Evolutionary conservation across 2,888 invertebrate species (phyloP), one percentile per base, ranked within the genome.

Genomic region (Sesia bembeciformis): DNA sequence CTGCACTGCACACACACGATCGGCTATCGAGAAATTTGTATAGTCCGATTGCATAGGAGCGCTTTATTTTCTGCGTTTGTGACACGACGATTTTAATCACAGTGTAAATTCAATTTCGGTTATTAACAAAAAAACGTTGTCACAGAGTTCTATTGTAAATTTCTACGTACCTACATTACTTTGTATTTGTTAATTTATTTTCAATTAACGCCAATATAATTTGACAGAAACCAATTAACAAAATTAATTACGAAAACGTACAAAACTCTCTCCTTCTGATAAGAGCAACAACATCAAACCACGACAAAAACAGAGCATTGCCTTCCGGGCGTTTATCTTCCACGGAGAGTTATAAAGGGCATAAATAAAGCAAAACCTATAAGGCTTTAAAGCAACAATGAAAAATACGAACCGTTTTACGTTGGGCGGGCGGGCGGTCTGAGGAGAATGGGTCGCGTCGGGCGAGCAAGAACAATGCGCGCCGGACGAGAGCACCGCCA

Each of bases 341-440:
- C 72, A 79, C 76, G 70, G 72, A 72, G 76, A 79, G 80, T 81
- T 82, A 87, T 84, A 85, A 84, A 84, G 79, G 78, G 79, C 79
- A 81, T 83, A 87, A 87, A 88, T 85, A 87, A 86, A 86, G 78
- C 77, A 87, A 84, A 87, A 87, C 84, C 86, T 87, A 87, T 87
- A 87, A 86, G 83, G 81, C 78, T 86, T 83, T 84, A 85, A 81
- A 86, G 84, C 83, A 87, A 87, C 88, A 87, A 87, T 87, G 87
- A 89, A 88, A 88, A 88, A 88, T 88, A 88, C 88, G 84, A 80
- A 88, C 88, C 87, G 85, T 84, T 87, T 85, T 82, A 78, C 76
- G 84, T 76, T 62, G 79, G 78, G 76, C 70, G 72, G 65, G 68
- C 63, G 63, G 69, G 60, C 49, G 51, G 42, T 40, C 41, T 46